A percentile compares a stretch with the other conserved stretches of the same genome.
These are phyloP conservation scores for Podargus strigoides DNA, from an alignment of 2,797 vertebrate species.

Conservation along the genomic window DNA sequence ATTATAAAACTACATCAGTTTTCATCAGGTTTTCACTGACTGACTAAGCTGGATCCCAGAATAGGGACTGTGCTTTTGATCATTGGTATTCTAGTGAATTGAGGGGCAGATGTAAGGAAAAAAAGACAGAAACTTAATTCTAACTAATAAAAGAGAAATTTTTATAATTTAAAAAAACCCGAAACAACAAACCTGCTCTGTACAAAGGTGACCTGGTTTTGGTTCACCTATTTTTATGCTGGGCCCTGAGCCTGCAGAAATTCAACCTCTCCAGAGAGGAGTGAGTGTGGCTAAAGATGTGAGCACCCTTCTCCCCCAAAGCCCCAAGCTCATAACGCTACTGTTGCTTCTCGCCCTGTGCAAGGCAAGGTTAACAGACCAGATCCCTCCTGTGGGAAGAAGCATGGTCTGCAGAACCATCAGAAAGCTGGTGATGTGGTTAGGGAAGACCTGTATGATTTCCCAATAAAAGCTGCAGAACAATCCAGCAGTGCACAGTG, in stretches of 20 bases:
- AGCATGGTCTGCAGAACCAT: neutral
- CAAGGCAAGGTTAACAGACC: neutral
- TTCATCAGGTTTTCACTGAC: neutral
- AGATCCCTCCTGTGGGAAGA: neutral
- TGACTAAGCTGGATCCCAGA: neutral
- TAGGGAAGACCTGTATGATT: neutral
- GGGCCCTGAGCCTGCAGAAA: neutral
- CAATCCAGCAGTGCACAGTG: fast-evolving
- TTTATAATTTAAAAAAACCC: neutral
- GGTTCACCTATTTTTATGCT: neutral
- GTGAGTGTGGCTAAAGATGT: neutral
- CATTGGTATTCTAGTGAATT: neutral
- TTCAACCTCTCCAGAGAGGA: neutral
- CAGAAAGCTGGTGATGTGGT: neutral
- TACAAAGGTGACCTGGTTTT: neutral
- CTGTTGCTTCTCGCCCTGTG: neutral
- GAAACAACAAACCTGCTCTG: neutral
- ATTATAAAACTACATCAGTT: neutral
- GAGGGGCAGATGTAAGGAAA: neutral
- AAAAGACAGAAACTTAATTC: neutral
- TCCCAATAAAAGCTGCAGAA: neutral
- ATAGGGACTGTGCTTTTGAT: neutral
- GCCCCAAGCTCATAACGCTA: neutral
- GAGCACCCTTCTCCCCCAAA: neutral
- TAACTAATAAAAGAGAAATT: neutral